A percentile compares a stretch with the other conserved stretches of the same genome.
Evolutionary conservation across 2,797 vertebrate species (phyloP).

Genomic region (Acrocephalus scirpaceus): DNA sequence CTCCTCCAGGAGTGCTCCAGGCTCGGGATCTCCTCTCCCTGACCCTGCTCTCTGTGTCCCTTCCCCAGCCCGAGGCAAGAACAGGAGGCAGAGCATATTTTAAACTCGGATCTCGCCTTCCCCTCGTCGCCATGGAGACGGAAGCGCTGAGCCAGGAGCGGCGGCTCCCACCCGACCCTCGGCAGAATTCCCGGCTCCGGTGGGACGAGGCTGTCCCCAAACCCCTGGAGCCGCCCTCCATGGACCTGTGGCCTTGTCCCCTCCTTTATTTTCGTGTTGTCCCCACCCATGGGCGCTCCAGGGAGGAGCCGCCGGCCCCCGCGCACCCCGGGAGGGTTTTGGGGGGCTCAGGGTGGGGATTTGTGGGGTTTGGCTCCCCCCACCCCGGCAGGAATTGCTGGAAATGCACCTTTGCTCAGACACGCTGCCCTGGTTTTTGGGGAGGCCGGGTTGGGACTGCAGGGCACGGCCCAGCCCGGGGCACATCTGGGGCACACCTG

Average conservation of each 20-base stretch:
- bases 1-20: fast-evolving
- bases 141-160: slow-evolving; percentile 7
- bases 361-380: not conserved
- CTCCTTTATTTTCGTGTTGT: not conserved
- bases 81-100: slow-evolving; percentile 94
- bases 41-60: not conserved
- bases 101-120: slow-evolving; percentile 59
- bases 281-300: not conserved
- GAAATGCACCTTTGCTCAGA: not conserved
- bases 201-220: not conserved
- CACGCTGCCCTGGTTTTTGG: not conserved
- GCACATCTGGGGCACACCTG: too few species aligned
- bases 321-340: not conserved
- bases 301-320: not conserved
- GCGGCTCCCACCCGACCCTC: not conserved
- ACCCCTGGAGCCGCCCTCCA: not conserved
- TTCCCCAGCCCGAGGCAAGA: slow-evolving; percentile 89
- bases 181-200: not conserved
- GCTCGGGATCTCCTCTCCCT: not conserved
- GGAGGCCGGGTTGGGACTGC: fast-evolving
- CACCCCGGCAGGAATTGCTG: not conserved
- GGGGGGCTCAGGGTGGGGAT: not conserved
- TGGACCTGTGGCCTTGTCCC: not conserved
- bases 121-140: slow-evolving; percentile 47
- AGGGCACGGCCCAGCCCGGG: not conserved